These are phyloP conservation scores for Phalloptychus januarius DNA, from an alignment of 2,797 vertebrate genomes.

Conservation along the genomic window DNA sequence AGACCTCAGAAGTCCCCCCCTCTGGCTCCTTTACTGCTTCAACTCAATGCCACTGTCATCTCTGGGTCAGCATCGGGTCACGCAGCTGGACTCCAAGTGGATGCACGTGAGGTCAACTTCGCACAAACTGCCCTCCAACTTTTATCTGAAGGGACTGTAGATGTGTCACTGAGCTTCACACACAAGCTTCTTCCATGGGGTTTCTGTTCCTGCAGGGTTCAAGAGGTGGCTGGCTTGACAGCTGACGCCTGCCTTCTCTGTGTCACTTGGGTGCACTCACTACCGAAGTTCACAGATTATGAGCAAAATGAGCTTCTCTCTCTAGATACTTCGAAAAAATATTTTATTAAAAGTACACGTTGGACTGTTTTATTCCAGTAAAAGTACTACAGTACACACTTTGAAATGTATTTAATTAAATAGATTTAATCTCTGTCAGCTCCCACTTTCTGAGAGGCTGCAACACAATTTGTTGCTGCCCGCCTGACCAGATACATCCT, in stretches of 20 bases:
- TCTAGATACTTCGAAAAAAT: no score
- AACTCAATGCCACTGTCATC: constrained; percentile 70
- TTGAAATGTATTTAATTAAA: no score
- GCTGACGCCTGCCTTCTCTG: constrained; percentile 40
- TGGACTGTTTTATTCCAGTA: no score
- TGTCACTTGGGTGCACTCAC: constrained; percentile 20
- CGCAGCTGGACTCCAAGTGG: constrained; percentile 62
- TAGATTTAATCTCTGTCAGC: no score
- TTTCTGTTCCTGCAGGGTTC: constrained; percentile 36
- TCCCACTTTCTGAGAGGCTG: no score
- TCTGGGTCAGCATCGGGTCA: constrained; percentile 76
- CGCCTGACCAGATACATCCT: no score
- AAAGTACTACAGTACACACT: no score
- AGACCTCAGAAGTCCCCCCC: constrained; percentile 42
- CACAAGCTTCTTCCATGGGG: constrained; percentile 15
- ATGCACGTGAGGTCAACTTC: constrained; percentile 43
- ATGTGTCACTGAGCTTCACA: constrained; percentile 26
- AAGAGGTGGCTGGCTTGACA: constrained; percentile 49
- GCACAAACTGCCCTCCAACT: constrained; percentile 6
- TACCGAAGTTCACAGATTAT: constrained; percentile 48
- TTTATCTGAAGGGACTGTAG: constrained; percentile 26
- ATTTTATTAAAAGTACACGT: no score
- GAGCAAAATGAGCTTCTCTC: constrained; percentile 38
- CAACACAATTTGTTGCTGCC: no score
- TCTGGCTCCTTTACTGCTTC: constrained; percentile 29